Percentiles rank a stretch among this genome's conserved stretches.
Evolutionary conservation across 2,797 vertebrate species (phyloP).

Genomic region (Poeciliopsis paucimaculata): DNA sequence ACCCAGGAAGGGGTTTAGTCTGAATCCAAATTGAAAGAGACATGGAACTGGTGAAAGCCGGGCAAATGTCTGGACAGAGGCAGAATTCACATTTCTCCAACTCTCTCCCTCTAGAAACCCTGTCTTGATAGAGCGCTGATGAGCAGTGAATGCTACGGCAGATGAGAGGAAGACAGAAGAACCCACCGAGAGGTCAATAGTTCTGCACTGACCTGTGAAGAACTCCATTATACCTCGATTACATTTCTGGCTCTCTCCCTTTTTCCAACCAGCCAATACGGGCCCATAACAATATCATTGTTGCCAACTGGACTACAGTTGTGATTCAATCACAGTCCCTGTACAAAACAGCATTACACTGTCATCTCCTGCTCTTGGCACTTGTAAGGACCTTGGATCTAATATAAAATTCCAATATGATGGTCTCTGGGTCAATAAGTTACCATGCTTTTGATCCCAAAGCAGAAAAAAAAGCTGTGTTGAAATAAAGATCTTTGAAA

Average conservation of each 20-base stretch:
- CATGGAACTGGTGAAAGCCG: conserved; percentile 29
- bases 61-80: conserved; percentile 37
- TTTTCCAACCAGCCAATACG: conserved; percentile 45
- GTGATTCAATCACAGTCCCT: conserved; percentile 65
- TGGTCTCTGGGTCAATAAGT: conserved; percentile 34
- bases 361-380: conserved; percentile 37
- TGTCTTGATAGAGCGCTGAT: conserved; percentile 63
- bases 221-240: conserved; percentile 79
- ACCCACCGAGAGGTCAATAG: conserved; percentile 73
- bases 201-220: conserved; percentile 77
- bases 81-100: conserved; percentile 34
- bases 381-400: conserved; percentile 44
- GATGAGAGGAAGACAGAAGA: conserved; percentile 69
- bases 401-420: conserved; percentile 41
- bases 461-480: conserved; percentile 23
- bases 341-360: conserved; percentile 56
- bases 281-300: conserved; percentile 63
- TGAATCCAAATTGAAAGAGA: conserved; percentile 34
- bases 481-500: conserved; percentile 23
- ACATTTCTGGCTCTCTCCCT: conserved; percentile 61
- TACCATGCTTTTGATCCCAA: conserved; percentile 28
- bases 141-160: conserved; percentile 61
- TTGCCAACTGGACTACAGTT: conserved; percentile 50
- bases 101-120: conserved; percentile 44
- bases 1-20: conserved; percentile 8